These are phyloP conservation scores for Hydriomena furcata DNA, from an alignment of 2,888 invertebrate species.

Conservation along the genomic window DNA sequence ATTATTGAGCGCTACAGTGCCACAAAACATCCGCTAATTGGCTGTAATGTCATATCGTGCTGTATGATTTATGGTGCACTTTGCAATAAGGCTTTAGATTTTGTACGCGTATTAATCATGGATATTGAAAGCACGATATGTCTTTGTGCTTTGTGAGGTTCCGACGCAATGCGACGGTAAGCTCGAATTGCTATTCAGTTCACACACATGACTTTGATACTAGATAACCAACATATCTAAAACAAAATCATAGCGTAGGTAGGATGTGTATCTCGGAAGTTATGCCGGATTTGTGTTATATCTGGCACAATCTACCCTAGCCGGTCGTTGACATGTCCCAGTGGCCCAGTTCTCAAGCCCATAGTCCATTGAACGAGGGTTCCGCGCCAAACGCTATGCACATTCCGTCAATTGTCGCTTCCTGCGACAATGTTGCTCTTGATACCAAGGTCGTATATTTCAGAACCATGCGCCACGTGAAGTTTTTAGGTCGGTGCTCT, in stretches of 20 bases:
- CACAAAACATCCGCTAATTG: conserved; percentile 70
- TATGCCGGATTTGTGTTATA: conserved; percentile 25
- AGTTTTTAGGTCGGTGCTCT: conserved; percentile 27
- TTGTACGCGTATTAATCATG: conserved; percentile 25
- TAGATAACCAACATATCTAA: too few species aligned
- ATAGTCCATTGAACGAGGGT: conserved; percentile 63
- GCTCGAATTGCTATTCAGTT: conserved; percentile 13
- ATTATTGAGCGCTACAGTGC: conserved; percentile 53
- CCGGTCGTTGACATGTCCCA: conserved; percentile 60
- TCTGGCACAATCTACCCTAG: conserved; percentile 27
- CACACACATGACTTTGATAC: conserved; percentile 2
- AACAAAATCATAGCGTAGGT: too few species aligned
- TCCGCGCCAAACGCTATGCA: conserved; percentile 50
- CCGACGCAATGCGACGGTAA: conserved; percentile 15
- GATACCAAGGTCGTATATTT: conserved; percentile 53
- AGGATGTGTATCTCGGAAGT: conserved; percentile 24
- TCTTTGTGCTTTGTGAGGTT: conserved; percentile 13
- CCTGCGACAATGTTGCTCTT: conserved; percentile 61
- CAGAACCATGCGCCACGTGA: conserved; percentile 24
- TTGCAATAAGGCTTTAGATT: conserved; percentile 24
- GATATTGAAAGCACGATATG: conserved; percentile 19
- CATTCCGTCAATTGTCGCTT: conserved; percentile 72
- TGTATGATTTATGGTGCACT: conserved; percentile 54
- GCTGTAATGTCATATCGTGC: conserved; percentile 65
- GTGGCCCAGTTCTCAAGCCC: conserved; percentile 74